These are phyloP conservation scores for Anthrax anthrax DNA, from an alignment of 2,888 invertebrate genomes.

Conservation along the genomic window DNA sequence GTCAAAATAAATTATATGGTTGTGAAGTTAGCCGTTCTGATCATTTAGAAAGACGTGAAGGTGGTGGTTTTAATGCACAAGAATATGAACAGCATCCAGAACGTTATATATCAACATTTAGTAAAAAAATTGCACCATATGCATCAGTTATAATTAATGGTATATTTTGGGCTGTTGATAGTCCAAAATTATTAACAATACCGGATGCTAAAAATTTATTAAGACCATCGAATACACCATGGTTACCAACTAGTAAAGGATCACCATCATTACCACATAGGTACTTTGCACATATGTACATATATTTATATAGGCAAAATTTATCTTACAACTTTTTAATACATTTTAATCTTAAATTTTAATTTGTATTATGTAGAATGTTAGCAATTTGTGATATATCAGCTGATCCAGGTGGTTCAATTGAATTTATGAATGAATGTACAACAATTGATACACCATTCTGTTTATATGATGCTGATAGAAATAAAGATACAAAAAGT, in stretches of 20 bases:
- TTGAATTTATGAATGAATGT: conserved; percentile 99
- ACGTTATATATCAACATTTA: conserved; percentile 88
- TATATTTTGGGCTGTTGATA: conserved; percentile 97
- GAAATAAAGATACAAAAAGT: conserved; percentile 91
- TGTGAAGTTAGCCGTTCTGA: conserved; percentile 90
- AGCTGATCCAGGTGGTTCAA: conserved; percentile 96
- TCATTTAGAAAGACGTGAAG: conserved; percentile 84
- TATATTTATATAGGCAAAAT: too few species aligned
- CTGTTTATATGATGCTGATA: conserved; percentile 97
- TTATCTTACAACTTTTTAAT: too few species aligned
- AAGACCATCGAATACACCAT: conserved; percentile 77
- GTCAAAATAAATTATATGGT: conserved; percentile 87
- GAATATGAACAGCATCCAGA: conserved; percentile 91
- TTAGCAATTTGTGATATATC: conserved; percentile 96
- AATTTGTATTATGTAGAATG: conserved; percentile 42
- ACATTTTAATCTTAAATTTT: neutral
- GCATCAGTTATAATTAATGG: conserved; percentile 95
- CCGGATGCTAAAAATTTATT: conserved; percentile 95
- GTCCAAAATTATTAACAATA: conserved; percentile 89
- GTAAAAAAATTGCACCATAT: conserved; percentile 93
- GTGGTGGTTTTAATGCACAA: conserved; percentile 74
- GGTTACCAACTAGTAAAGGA: conserved; percentile 80
- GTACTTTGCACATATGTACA: conserved; percentile 20
- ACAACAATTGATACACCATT: conserved; percentile 99
- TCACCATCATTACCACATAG: conserved; percentile 75